Evolutionary conservation across 2,113 vertebrate species (phyloP), one percentile per base, ranked within the genome.

Genomic region (Actenoides hombroni): DNA sequence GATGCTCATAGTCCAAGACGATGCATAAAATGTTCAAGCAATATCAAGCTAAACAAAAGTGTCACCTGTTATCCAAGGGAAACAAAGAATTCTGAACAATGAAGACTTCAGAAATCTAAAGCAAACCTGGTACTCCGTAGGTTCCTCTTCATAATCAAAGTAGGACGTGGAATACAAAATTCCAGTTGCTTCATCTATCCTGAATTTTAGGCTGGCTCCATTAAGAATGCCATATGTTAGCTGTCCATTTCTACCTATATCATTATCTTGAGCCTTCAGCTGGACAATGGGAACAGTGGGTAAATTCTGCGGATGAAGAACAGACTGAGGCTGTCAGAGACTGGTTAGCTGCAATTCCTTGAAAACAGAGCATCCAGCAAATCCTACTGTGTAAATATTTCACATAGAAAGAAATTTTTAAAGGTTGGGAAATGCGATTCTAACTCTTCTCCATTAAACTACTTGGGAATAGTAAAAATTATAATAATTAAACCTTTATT

Each of bases 61-160:
- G 18, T 39, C 51, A 64, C 17, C 39, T 81, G n/a, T 56, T 70
- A 17, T 28, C 68, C 39, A 37, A 59, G 25, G 59, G 26, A 70
- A 90, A 61, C 8, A 19, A 35, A 60, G 64, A n/a, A 5, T 37
- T 81, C 44, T 44, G 65, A 77, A 71, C 49, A 74, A 63, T 14
- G 7, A 63, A 56, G 51, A 19, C 33, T 54, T 40, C 25, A 79
- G 53, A 80, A 86, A 67, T 56, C 46, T 51, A 44, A 95, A 92
- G 73, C 94, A 92, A 82, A 97, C 97, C 97, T 96, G 96, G n/a
- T 97, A 97, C 57, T 97, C 96, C 4, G 20, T 95, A 48, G 95
- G 87, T 54, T 95, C 97, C n/a, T 91, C 93, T 92, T 98, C 97
- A 40, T 95, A 98, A 79, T 98, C 97, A 87, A 98, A 97, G 81